phyloP scores from a whole-genome alignment of 2,888 invertebrate genomes.

The Serrognathus titanus region DNA sequence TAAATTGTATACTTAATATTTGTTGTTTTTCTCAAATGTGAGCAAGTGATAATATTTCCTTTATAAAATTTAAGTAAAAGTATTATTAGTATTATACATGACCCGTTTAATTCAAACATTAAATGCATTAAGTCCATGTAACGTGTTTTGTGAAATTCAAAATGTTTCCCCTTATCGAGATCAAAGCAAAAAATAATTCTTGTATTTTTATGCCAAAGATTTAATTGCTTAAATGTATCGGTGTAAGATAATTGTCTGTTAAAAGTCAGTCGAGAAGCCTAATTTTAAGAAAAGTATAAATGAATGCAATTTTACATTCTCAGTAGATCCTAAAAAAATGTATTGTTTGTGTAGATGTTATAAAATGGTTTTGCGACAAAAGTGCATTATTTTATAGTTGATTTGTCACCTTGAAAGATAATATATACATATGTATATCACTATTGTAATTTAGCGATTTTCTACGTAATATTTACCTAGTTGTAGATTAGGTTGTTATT shows the following conservation, averaged over 20 bases:
- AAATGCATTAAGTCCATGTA: too few relatives aligned
- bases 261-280: not conserved
- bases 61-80: too few relatives aligned
- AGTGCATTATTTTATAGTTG: conserved; percentile 18
- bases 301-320: too few relatives aligned
- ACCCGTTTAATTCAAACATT: too few relatives aligned
- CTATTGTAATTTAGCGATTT: conserved; percentile 1
- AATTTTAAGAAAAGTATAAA: not conserved
- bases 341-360: not conserved
- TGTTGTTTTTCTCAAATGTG: too few relatives aligned
- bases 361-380: conserved; percentile 5
- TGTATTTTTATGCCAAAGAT: not conserved
- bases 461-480: conserved; percentile 1
- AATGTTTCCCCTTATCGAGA: not conserved
- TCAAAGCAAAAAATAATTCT: not conserved
- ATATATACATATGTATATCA: not conserved
- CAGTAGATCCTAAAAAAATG: not conserved
- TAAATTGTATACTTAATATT: too few relatives aligned
- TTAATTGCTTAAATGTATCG: not conserved
- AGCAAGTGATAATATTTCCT: too few relatives aligned
- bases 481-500: conserved; percentile 8
- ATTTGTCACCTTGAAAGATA: conserved; percentile 1
- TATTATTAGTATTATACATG: too few relatives aligned
- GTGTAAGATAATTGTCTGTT: not conserved
- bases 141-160: not conserved